These are phyloP conservation scores for Strigamia transsilvanica DNA, from an alignment of 2,888 invertebrate species.

Conservation along the genomic window DNA sequence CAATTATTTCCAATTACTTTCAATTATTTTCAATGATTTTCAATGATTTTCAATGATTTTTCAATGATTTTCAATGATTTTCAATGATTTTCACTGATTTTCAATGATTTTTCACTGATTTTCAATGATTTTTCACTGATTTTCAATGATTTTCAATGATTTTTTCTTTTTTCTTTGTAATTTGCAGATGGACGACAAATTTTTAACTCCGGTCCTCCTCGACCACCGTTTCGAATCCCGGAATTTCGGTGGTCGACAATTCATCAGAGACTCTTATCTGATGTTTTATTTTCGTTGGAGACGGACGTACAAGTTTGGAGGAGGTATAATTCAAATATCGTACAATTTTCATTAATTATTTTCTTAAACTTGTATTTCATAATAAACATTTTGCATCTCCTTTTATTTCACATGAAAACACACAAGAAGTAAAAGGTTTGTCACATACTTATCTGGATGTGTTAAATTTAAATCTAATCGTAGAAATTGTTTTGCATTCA, in stretches of 20 bases:
- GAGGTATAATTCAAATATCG: slow-evolving; percentile 65
- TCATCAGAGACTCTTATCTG: slow-evolving; percentile 93
- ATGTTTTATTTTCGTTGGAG: slow-evolving; percentile 95
- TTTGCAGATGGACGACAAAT: slow-evolving; percentile 73
- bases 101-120: no score
- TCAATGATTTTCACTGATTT: no score
- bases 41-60: no score
- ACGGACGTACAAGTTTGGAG: slow-evolving; percentile 94
- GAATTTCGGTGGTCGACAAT: slow-evolving; percentile 99
- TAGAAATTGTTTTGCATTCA: no score
- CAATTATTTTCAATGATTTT: no score
- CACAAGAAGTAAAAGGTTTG: neutral
- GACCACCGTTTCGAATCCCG: slow-evolving; percentile 97
- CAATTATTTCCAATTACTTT: neutral
- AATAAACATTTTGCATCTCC: neutral
- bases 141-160: no score
- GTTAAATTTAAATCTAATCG: no score
- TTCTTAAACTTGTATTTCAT: neutral
- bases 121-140: no score
- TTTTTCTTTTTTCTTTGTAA: neutral
- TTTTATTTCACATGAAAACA: neutral
- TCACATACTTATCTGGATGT: neutral
- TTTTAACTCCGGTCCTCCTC: slow-evolving; percentile 91
- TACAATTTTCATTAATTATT: neutral
- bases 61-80: no score